A percentile compares a stretch with the other conserved stretches of the same genome.
These are phyloP conservation scores for Hydrozoanthus gracilis DNA, from an alignment of 92 coral and sea anemone species.

Conservation along the genomic window DNA sequence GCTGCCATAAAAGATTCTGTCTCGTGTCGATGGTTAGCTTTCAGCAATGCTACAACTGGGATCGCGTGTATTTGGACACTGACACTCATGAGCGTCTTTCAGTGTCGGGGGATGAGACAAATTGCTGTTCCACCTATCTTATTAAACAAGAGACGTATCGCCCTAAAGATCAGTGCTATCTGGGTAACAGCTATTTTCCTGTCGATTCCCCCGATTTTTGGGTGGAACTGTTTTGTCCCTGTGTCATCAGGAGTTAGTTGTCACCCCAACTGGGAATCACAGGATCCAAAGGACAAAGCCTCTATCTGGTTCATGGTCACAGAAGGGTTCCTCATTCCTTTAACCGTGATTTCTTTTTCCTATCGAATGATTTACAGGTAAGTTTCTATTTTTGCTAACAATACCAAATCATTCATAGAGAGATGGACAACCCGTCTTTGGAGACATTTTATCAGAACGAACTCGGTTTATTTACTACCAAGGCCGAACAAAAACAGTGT, in stretches of 20 bases:
- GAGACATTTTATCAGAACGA: no score
- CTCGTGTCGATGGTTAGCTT: slow-evolving; percentile 52
- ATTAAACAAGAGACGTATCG: background rate
- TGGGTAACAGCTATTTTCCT: background rate
- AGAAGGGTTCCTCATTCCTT: slow-evolving; percentile 52
- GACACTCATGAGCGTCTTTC: slow-evolving; percentile 46
- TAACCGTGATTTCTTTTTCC: slow-evolving; percentile 34
- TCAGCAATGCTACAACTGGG: slow-evolving; percentile 57
- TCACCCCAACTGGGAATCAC: slow-evolving; percentile 43
- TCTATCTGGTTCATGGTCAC: slow-evolving; percentile 30
- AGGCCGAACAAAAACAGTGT: no score
- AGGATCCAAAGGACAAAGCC: slow-evolving; percentile 19
- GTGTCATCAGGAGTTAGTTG: slow-evolving; percentile 28
- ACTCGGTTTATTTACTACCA: no score
- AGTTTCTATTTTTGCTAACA: background rate
- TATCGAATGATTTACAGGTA: slow-evolving; percentile 21
- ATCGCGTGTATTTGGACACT: slow-evolving; percentile 55
- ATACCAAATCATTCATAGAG: no score
- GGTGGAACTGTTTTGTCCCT: slow-evolving; percentile 63
- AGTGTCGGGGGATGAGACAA: slow-evolving; percentile 37
- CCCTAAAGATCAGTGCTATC: background rate
- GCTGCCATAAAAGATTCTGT: background rate
- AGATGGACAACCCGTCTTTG: no score
- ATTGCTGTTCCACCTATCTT: background rate
- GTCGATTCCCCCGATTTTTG: slow-evolving; percentile 51